Conservation (phyloP, 53 echinoderm and acorn worm species). For the Arbacia lixula region DNA sequence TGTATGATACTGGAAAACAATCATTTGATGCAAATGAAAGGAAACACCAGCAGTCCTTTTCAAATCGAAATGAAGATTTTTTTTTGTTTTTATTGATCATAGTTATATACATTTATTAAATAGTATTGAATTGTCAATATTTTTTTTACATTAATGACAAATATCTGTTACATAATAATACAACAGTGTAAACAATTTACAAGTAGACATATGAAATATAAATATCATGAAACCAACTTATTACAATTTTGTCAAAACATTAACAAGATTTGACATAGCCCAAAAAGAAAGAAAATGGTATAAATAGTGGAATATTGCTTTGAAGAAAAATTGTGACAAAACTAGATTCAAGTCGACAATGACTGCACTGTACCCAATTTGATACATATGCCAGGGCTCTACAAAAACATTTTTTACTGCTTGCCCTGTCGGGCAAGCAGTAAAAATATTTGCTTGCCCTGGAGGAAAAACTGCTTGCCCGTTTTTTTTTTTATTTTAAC, state of each 20-base stretch:
- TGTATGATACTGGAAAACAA: no score
- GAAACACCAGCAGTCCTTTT: no score
- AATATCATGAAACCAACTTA: conserved; percentile 31
- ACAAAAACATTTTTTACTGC: no score
- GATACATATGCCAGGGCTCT: no score
- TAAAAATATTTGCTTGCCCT: no score
- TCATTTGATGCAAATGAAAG: no score
- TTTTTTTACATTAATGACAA: conserved; percentile 41
- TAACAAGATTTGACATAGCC: conserved; percentile 13
- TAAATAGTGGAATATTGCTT: conserved; percentile 58
- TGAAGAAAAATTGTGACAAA: conserved; percentile 50
- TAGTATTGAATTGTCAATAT: conserved; percentile 52
- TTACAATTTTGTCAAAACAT: conserved; percentile 29
- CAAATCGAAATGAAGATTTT: conserved; percentile 48
- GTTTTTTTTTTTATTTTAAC: no score
- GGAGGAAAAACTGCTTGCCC: no score
- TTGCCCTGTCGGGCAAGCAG: no score
- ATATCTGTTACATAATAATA: conserved; percentile 15
- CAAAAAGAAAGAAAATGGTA: conserved; percentile 29
- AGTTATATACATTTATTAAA: conserved; percentile 51
- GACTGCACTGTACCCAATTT: no score
- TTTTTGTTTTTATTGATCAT: conserved; percentile 47
- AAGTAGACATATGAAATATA: conserved; percentile 8
- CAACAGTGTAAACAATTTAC: conserved; percentile 34
- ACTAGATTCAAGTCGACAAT: conserved; percentile 10